A percentile compares a stretch with the other conserved stretches of the same genome.
phyloP scores from a whole-genome alignment of 2,888 invertebrate genomes.

The Drosophila anomalata region DNA sequence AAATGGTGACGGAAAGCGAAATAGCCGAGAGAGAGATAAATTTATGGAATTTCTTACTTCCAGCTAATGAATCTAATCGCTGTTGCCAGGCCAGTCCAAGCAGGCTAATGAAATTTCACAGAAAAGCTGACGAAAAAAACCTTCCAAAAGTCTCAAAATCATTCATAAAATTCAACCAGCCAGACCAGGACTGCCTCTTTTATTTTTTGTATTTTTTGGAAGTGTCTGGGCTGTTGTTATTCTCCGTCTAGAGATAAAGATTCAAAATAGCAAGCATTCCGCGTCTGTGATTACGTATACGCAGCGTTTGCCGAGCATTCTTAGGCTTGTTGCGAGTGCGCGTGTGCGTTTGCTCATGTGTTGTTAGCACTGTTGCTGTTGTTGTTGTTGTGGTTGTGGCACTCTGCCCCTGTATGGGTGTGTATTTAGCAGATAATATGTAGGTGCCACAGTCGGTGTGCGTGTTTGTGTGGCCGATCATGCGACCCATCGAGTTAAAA shows the following conservation, averaged over 20 bases:
- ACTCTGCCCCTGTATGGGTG: conserved; percentile 5
- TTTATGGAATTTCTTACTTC: conserved; percentile 33
- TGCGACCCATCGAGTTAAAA: conserved; percentile 27
- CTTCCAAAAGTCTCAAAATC: conserved; percentile 19
- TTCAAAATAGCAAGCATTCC: conserved; percentile 36
- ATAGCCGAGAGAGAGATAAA: conserved; percentile 9
- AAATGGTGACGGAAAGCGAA: conserved; percentile 11
- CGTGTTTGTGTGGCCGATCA: conserved; percentile 33
- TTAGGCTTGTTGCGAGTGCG: conserved; percentile 15
- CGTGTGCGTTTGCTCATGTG: conserved; percentile 11
- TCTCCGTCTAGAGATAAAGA: conserved; percentile 40
- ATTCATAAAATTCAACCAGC: conserved; percentile 30
- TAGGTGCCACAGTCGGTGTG: conserved; percentile 26
- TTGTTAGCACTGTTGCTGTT: conserved; percentile 9
- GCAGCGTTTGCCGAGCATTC: conserved; percentile 14
- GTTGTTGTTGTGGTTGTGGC: conserved; percentile 12
- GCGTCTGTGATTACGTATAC: conserved; percentile 41
- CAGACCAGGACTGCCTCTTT: conserved; percentile 19
- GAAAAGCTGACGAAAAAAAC: conserved; percentile 5
- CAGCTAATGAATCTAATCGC: conserved; percentile 15
- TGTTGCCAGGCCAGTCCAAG: conserved; percentile 11
- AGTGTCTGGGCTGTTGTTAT: conserved; percentile 26
- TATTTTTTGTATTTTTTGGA: neutral
- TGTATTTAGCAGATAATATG: conserved; percentile 29
- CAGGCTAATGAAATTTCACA: neutral